Percentiles rank a stretch among this genome's conserved stretches.
Evolutionary conservation across 1,140 invertebrate species (phyloP).

Genomic region (Chionoecetes opilio): DNA sequence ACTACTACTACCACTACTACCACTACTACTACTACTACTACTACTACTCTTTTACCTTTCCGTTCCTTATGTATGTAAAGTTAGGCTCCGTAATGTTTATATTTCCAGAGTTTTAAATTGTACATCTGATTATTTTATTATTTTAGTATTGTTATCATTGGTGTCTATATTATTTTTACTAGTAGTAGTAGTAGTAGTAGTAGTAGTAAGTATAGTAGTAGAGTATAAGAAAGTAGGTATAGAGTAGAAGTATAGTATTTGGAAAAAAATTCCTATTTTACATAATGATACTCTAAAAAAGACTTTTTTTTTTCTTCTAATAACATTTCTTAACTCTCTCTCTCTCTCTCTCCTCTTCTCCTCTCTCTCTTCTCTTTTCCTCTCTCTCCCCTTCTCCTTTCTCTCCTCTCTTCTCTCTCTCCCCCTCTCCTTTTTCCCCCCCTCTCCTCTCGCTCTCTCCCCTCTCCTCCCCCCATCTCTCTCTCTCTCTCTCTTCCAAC

Average conservation of each 20-base stretch:
- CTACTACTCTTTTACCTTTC: too few relatives aligned
- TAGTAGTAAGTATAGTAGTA: too few relatives aligned
- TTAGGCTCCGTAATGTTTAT: neutral
- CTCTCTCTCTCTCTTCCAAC: neutral
- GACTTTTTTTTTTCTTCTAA: too few relatives aligned
- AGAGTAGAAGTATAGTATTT: too few relatives aligned
- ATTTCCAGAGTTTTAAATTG: neutral
- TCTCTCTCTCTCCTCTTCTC: neutral
- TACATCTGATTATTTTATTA: neutral
- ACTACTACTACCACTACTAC: too few relatives aligned
- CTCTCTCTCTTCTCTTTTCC: neutral
- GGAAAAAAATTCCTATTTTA: too few relatives aligned
- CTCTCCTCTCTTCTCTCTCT: neutral
- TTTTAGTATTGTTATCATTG: neutral
- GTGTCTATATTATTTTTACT: neutral
- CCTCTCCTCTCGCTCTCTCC: neutral
- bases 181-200: too few relatives aligned
- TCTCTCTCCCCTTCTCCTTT: neutral
- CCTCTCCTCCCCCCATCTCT: neutral
- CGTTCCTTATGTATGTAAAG: too few relatives aligned
- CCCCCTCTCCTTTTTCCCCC: neutral
- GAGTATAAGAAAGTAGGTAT: too few relatives aligned
- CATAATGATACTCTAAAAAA: too few relatives aligned
- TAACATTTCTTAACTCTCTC: too few relatives aligned
- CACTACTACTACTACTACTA: too few relatives aligned